Evolutionary conservation across 2,888 invertebrate species (phyloP).

Genomic region (Lamproptera curius): DNA sequence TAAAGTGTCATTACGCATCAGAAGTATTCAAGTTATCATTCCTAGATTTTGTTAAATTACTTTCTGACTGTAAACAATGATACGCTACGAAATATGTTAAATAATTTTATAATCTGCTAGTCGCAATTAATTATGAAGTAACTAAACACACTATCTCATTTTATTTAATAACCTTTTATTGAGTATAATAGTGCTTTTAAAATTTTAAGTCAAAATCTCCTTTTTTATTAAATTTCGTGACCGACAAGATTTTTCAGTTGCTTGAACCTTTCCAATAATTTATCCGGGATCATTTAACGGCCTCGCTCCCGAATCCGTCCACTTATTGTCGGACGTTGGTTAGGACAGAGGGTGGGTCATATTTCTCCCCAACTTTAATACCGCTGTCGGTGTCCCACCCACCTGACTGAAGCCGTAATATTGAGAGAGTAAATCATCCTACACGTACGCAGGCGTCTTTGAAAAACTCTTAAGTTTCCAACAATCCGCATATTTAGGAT

Average conservation of each 20-base stretch:
- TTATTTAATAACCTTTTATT: slow-evolving; percentile 5
- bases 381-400: slow-evolving; percentile 46
- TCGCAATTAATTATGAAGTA: too few relatives aligned
- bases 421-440: slow-evolving; percentile 59
- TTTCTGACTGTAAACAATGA: too few relatives aligned
- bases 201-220: too few relatives aligned
- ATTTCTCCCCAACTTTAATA: slow-evolving; percentile 60
- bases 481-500: slow-evolving; percentile 16
- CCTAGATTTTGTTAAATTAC: too few relatives aligned
- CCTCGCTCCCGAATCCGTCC: slow-evolving; percentile 8
- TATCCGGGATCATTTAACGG: neutral
- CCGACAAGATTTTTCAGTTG: neutral
- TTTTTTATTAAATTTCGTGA: too few relatives aligned
- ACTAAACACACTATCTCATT: too few relatives aligned
- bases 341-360: slow-evolving; percentile 40
- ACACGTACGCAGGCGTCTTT: slow-evolving; percentile 18
- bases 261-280: neutral
- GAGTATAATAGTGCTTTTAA: too few relatives aligned
- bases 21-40: too few relatives aligned
- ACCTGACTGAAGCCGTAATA: slow-evolving; percentile 56
- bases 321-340: slow-evolving; percentile 18
- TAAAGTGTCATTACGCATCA: too few relatives aligned
- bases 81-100: too few relatives aligned
- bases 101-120: too few relatives aligned
- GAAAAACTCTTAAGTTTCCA: slow-evolving; percentile 11